Percentiles rank a stretch among this genome's conserved stretches.
These are phyloP conservation scores for Autographa gamma DNA, from an alignment of 2,888 invertebrate genomes.

Conservation along the genomic window DNA sequence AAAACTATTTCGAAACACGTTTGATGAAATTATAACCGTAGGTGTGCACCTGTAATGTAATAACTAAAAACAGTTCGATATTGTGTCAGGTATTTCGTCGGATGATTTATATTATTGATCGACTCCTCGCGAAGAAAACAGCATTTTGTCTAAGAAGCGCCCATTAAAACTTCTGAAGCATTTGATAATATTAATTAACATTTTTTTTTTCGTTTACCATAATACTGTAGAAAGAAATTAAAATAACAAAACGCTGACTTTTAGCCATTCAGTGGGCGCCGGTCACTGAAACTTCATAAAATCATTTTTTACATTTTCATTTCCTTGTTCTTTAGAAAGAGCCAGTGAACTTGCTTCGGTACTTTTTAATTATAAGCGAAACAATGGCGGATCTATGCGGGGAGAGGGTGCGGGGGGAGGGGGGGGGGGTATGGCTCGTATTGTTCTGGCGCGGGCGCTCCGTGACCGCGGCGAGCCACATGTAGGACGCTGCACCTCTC, in stretches of 20 bases:
- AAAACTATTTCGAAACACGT: too few relatives aligned
- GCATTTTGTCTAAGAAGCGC: not conserved
- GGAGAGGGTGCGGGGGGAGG: not conserved
- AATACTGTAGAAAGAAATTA: constrained; percentile 12
- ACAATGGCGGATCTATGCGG: constrained; percentile 37
- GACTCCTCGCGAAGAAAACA: not conserved
- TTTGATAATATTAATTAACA: constrained; percentile 21
- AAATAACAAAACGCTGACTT: constrained; percentile 19
- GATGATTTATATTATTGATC: not conserved
- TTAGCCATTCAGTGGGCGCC: constrained; percentile 17
- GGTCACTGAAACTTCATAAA: constrained; percentile 33
- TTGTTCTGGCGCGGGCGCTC: constrained; percentile 35
- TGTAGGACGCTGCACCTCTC: constrained; percentile 6
- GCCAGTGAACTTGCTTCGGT: constrained; percentile 34
- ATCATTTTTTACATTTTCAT: constrained; percentile 40
- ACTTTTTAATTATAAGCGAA: constrained; percentile 56
- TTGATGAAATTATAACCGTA: too few relatives aligned
- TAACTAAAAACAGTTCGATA: too few relatives aligned
- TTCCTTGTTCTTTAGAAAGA: constrained; percentile 27
- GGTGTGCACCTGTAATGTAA: too few relatives aligned
- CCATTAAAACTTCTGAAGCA: not conserved
- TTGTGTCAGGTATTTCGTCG: too few relatives aligned
- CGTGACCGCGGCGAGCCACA: constrained; percentile 8
- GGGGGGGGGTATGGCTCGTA: constrained; percentile 17
- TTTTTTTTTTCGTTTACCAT: constrained; percentile 10